A percentile compares a stretch with the other conserved stretches of the same genome.
Evolutionary conservation across 35 echinoderm and acorn worm genomes (phyloP).

Genomic region (Heliocidaris erythrogramma): DNA sequence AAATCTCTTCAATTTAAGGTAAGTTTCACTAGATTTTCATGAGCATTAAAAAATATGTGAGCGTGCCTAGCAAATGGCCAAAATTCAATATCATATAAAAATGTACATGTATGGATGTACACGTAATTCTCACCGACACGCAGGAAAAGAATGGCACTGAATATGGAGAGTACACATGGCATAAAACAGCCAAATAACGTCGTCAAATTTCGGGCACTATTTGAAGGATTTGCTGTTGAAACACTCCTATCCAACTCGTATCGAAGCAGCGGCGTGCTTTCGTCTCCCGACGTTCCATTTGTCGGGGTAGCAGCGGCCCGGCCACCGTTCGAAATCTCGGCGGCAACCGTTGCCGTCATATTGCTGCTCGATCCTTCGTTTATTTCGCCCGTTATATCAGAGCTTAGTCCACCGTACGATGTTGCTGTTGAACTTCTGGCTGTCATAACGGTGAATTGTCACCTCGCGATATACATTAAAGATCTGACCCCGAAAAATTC

Average conservation of each 20-base stretch:
- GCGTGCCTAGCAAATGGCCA: too few relatives aligned
- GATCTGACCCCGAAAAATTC: not conserved
- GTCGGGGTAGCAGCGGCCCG: not conserved
- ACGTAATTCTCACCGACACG: slow-evolving; percentile 75
- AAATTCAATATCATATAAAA: too few relatives aligned
- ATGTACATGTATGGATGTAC: too few relatives aligned
- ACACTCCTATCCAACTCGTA: slow-evolving; percentile 53
- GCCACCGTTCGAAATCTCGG: not conserved
- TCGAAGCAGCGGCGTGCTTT: slow-evolving; percentile 58
- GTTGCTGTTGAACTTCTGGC: not conserved
- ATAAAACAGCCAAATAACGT: slow-evolving; percentile 90
- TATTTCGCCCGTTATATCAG: too few relatives aligned
- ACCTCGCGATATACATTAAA: not conserved
- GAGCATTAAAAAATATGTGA: too few relatives aligned
- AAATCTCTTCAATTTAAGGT: too few relatives aligned
- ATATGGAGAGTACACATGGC: slow-evolving; percentile 94
- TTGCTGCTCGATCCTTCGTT: slow-evolving; percentile 7
- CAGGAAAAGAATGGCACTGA: slow-evolving; percentile 95
- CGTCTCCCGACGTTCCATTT: slow-evolving; percentile 30
- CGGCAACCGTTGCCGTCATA: not conserved
- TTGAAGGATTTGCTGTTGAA: not conserved
- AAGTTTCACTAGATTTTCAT: too few relatives aligned
- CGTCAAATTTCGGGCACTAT: slow-evolving; percentile 63
- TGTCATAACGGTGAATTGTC: not conserved
- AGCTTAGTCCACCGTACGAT: not conserved